Evolutionary conservation across 1,140 invertebrate genomes (phyloP).

Genomic region (Brachionus asplanchnoidis): DNA sequence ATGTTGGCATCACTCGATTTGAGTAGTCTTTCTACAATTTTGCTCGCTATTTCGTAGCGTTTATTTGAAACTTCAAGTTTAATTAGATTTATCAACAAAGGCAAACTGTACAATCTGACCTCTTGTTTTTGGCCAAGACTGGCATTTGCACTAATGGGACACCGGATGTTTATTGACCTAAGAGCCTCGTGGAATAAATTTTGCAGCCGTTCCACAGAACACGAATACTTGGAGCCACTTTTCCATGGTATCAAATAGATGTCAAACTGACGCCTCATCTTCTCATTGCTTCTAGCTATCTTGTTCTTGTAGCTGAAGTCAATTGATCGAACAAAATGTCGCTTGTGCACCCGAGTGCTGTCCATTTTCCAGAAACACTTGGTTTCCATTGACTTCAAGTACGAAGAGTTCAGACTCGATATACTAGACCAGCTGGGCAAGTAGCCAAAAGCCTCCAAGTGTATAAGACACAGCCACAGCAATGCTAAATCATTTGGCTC

Average conservation of each 20-base stretch:
- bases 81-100: constrained; percentile 20
- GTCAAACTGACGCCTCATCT: neutral
- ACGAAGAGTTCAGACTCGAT: neutral
- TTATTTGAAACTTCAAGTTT: constrained; percentile 12
- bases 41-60: constrained; percentile 10
- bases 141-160: neutral
- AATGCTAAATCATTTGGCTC: constrained; percentile 12
- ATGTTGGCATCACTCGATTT: constrained; percentile 16
- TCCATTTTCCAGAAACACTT: constrained; percentile 4
- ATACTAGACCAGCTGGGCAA: constrained; percentile 8
- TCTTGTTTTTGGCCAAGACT: neutral
- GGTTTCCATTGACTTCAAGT: neutral
- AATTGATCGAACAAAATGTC: neutral
- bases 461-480: constrained; percentile 6
- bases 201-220: constrained; percentile 19
- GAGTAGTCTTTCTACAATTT: neutral
- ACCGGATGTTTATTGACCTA: constrained; percentile 21
- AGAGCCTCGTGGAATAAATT: constrained; percentile 37
- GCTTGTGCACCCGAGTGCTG: neutral
- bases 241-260: constrained; percentile 27
- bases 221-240: neutral
- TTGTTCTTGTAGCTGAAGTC: neutral
- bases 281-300: neutral
- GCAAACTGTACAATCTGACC: constrained; percentile 3
- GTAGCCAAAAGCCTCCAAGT: constrained; percentile 1